Evolutionary conservation across 1,140 invertebrate genomes (phyloP), one percentile per base, ranked within the genome.

Genomic region (Stratiolaelaps scimitus): DNA sequence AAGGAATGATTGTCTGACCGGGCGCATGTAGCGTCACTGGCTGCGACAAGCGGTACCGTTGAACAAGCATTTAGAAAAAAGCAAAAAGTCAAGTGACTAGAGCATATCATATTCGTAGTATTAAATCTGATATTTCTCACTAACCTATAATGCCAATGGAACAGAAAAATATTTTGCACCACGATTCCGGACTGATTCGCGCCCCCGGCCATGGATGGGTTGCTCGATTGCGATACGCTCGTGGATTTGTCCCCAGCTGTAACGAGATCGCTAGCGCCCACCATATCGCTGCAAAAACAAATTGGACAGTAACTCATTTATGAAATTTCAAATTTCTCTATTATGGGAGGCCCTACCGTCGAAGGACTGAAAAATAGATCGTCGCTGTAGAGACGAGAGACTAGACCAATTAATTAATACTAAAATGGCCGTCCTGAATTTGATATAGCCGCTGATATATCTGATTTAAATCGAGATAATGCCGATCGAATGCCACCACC

Each of bases 161-260:
- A 6, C 17, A 1, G 15, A 60, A 17, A 34, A 60, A 15, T 5
- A 60, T 10, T 34, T 60, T 60, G n/a, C 26, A 19, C 53, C 53
- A 60, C 10, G 53, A 1, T 60, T 60, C 53, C 20, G 53, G 53
- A 60, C 53, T 60, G 2, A 60, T 29, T 10, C 15, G 26, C 4
- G 26, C 26, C 53, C 53, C 53, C 6, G 53, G 53, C 53, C 53
- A 60, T 13, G 53, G 53, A 60, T 60, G 20, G 26, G 26, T 60
- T 23, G 53, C 1, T 1, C 53, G 53, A 60, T 60, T 60, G 15
- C 53, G 53, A 10, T 19, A 60, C 1, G 53, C 15, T 20, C 53
- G 17, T 15, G 15, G 15, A 26, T 60, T 20, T 17, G 34, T 60
- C 17, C 17, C 53, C 2, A 29, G 53, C 13, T 60, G 53, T 17